Base-by-base conservation (phyloP, 2,797 vertebrate genomes). In the Anabas testudineus region DNA sequence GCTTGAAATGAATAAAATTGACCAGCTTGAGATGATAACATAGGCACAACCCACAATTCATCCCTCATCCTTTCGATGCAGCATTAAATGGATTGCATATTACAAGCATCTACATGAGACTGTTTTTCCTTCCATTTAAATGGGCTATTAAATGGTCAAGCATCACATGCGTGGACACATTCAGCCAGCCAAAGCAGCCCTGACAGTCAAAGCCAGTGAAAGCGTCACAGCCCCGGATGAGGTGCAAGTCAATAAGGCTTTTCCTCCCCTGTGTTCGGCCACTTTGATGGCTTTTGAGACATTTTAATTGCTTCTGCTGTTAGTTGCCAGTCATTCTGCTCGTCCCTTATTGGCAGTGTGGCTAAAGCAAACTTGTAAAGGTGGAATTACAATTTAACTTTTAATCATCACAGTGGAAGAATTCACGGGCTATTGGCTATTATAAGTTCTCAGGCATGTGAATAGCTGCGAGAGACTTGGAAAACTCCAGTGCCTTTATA, bases 261-360 rank as follows among this genome's bases (percentile, higher is more conserved):
- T 69, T 65, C 46, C 22, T 52, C 46, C 41, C 16, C 37, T 46
- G 15, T 67, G 34, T 32, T 66, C 41, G 36, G 14, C 49, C 54
- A 32, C 53, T 81, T 73, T 82, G 67, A 79, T 76, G 72, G 48
- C 70, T 74, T 81, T 76, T 49, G 45, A 73, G 69, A 58, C 53
- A 53, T 71, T 79, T 77, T 78, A 83, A 82, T 87, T 83, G 81
- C 81, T 43, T 81, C 30, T 48, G 45, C 71, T 60, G 49, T 53
- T 60, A 21, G 60, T 48, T 37, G 39, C 63, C 59, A 52, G 48
- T 63, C 58, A 54, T 45, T 67, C 32, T 19, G 60, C 56, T 75
- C 36, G 3, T 70, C 64, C 57, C 26, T 74, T 62, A 41, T 49
- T 74, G 54, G 67, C 55, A 48, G 32, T 1, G 36, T n/a, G 24